These are phyloP conservation scores for Narcine bancroftii DNA, from an alignment of 2,113 vertebrate species.

Conservation along the genomic window DNA sequence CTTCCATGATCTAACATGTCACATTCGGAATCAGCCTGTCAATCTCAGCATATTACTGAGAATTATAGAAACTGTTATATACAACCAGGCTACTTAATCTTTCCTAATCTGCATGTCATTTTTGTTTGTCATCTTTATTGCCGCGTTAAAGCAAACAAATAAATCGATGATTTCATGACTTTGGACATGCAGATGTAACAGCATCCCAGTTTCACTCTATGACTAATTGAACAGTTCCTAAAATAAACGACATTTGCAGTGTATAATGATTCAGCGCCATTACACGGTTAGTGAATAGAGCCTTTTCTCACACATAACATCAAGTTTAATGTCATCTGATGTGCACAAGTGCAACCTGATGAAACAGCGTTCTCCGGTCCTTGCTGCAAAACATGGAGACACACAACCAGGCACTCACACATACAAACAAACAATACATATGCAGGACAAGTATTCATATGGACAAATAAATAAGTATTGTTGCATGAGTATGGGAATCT, in stretches of 20 bases:
- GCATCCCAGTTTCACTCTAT: not conserved
- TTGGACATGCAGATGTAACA: not conserved
- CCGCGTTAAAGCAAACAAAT: not conserved
- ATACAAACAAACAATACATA: too few relatives aligned
- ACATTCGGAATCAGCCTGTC: not conserved
- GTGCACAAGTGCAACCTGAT: too few relatives aligned
- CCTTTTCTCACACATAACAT: not conserved
- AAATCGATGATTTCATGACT: constrained; percentile 13
- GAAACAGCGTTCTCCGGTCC: too few relatives aligned
- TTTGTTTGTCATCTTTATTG: constrained; percentile 16
- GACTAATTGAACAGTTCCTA: constrained; percentile 15
- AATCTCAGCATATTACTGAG: constrained; percentile 13
- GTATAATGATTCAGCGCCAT: not conserved
- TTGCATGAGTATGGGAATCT: too few relatives aligned
- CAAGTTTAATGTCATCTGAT: not conserved
- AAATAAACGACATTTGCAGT: not conserved
- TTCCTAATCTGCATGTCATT: not conserved
- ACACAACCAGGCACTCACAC: too few relatives aligned
- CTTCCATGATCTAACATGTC: not conserved
- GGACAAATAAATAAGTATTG: too few relatives aligned
- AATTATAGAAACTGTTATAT: not conserved
- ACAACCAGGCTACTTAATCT: not conserved
- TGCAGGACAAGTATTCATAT: too few relatives aligned
- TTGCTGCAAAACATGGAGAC: too few relatives aligned
- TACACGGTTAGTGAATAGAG: not conserved